Evolutionary conservation across 2,113 vertebrate genomes (phyloP).

Genomic region (Syrmaticus mikado): DNA sequence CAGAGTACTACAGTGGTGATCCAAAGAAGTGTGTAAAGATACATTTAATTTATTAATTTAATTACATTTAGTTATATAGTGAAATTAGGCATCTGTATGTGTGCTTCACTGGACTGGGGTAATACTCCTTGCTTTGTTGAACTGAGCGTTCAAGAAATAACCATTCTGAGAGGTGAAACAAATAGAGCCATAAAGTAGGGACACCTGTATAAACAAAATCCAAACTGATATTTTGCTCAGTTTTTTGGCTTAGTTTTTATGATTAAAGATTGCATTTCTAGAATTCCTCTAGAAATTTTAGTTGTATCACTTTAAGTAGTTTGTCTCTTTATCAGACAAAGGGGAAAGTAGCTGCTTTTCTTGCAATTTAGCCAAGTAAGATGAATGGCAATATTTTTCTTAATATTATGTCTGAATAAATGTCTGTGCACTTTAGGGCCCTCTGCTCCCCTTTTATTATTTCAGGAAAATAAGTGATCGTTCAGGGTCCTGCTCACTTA

Average conservation of each 20-base stretch:
- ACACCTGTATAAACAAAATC: neutral
- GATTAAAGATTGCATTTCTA: neutral
- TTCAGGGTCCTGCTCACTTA: neutral
- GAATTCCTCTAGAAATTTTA: neutral
- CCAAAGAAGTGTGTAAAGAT: neutral
- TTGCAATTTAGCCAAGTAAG: neutral
- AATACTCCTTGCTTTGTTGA: neutral
- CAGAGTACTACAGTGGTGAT: neutral
- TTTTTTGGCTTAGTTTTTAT: neutral
- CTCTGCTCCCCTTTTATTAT: accelerated
- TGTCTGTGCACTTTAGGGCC: neutral
- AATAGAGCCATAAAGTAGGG: neutral
- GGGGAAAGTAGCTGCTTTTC: neutral
- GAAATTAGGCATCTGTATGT: neutral
- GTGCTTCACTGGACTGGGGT: neutral
- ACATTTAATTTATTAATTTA: neutral
- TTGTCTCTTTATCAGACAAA: neutral
- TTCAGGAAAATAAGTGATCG: neutral
- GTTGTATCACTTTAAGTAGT: neutral
- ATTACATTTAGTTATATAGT: neutral
- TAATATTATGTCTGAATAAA: neutral
- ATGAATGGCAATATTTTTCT: neutral
- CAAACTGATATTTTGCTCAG: neutral
- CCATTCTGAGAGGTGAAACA: neutral
- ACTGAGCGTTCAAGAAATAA: neutral